Evolutionary conservation across 2,888 invertebrate species (phyloP), one percentile per base, ranked within the genome.

Genomic region (Drosophila conformis): DNA sequence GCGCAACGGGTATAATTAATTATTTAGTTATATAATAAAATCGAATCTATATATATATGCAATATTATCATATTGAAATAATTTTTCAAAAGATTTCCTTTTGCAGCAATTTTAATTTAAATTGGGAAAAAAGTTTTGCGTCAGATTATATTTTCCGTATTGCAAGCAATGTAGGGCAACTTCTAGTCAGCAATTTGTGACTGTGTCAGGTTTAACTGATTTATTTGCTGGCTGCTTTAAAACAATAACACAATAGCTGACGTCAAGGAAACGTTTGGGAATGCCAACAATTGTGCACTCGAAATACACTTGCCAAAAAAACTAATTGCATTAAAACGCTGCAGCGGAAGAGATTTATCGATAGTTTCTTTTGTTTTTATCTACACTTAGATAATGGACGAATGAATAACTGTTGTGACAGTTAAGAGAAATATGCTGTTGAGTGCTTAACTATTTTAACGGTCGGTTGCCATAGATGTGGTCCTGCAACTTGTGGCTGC

Each of bases 401-500:
- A 75, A 51, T 65, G 66, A 49, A 54, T 46, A 56, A 36, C 15
- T 56, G 54, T 21, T 57, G 31, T 29, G 49, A 38, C 29, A 42
- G 27, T 25, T 1, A 33, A 21, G 36, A 25, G 42, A 36, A 48
- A 38, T 53, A 40, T 29, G 27, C 11, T 36, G 36, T 8, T 57
- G 21, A 49, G 25, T 21, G 59, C 21, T 27, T 36, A 48, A 57
- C 7, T 48, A 18, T 33, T 48, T 42, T n/a, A 21, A 46, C 38
- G 10, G 38, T 15, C 27, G 62, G 33, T 21, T 57, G 62, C 66
- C 60, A 74, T 69, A 60, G 72, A 60, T 70, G 78, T 78, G 69
- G 79, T 51, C 52, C 46, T 61, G 77, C 69, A 62, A 70, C 71
- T 69, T 67, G 73, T 48, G 64, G 69, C 75, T 67, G 75, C 56